These are phyloP conservation scores for Eristalinus aeneus DNA, from an alignment of 2,888 invertebrate species.

Conservation along the genomic window DNA sequence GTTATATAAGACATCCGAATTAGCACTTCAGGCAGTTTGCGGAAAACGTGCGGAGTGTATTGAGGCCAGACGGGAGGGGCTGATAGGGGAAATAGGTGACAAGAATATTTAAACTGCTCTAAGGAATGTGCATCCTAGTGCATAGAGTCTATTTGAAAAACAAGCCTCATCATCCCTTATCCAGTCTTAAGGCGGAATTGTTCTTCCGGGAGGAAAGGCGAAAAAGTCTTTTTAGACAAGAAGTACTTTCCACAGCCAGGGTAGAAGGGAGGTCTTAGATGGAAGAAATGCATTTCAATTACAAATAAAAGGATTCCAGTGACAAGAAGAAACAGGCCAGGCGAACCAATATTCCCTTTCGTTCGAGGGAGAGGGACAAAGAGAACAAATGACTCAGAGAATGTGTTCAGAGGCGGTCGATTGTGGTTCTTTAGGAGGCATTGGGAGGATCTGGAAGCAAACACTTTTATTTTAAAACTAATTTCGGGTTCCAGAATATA, in stretches of 20 bases:
- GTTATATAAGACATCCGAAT: constrained; percentile 1
- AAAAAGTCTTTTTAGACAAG: no score
- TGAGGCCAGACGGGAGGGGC: constrained; percentile 14
- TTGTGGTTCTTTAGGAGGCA: neutral
- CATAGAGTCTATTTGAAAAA: neutral
- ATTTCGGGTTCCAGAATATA: neutral
- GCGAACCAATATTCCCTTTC: constrained; percentile 16
- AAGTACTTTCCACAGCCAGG: no score
- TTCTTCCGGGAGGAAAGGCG: no score
- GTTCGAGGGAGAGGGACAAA: no score
- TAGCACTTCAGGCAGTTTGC: constrained; percentile 14
- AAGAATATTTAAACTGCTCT: constrained; percentile 8
- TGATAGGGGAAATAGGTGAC: constrained; percentile 24
- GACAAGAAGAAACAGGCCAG: no score
- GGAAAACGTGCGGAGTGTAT: constrained; percentile 11
- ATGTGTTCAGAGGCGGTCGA: neutral
- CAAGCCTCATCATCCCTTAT: no score
- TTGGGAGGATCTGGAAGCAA: neutral
- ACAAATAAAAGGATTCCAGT: neutral
- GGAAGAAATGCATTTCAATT: neutral
- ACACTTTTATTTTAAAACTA: neutral
- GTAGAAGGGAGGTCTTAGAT: no score
- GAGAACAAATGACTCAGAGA: neutral
- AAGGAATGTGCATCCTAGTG: neutral
- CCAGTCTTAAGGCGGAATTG: no score